Evolutionary conservation across 2,888 invertebrate genomes (phyloP).

Genomic region (Nemotelus pantherinus): DNA sequence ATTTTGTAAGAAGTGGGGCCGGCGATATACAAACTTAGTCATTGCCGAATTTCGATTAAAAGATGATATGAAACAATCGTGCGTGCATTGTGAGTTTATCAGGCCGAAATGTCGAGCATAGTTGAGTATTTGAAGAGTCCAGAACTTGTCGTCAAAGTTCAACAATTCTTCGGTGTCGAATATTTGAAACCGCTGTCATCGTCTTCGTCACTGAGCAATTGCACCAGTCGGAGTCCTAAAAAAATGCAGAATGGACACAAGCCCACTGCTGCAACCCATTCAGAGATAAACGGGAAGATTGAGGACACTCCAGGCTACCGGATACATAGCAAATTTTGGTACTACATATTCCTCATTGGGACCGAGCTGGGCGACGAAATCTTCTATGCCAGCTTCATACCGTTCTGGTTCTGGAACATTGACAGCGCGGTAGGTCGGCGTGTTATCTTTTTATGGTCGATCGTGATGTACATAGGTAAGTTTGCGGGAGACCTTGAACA

Average conservation of each 20-base stretch:
- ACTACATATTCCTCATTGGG: constrained; percentile 84
- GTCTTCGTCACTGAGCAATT: constrained; percentile 34
- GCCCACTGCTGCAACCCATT: background rate
- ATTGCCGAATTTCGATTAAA: constrained; percentile 1
- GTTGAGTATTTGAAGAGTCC: constrained; percentile 80
- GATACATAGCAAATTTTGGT: constrained; percentile 81
- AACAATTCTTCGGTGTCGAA: constrained; percentile 80
- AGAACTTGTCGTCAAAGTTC: constrained; percentile 79
- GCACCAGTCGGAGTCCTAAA: background rate
- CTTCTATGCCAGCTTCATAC: constrained; percentile 91
- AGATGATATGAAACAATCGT: constrained; percentile 15
- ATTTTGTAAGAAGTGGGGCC: background rate
- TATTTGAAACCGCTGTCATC: constrained; percentile 56
- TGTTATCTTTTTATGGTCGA: constrained; percentile 83
- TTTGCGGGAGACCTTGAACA: background rate
- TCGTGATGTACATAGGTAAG: constrained; percentile 85
- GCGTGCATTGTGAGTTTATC: background rate
- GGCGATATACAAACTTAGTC: background rate
- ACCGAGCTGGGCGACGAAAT: constrained; percentile 90
- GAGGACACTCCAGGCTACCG: constrained; percentile 50
- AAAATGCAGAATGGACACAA: constrained; percentile 14
- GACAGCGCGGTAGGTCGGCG: constrained; percentile 87
- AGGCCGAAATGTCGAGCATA: background rate
- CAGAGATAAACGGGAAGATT: background rate
- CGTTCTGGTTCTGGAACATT: constrained; percentile 95